phyloP scores from a whole-genome alignment of 1,140 invertebrate species.

The Sitobion miscanthi region DNA sequence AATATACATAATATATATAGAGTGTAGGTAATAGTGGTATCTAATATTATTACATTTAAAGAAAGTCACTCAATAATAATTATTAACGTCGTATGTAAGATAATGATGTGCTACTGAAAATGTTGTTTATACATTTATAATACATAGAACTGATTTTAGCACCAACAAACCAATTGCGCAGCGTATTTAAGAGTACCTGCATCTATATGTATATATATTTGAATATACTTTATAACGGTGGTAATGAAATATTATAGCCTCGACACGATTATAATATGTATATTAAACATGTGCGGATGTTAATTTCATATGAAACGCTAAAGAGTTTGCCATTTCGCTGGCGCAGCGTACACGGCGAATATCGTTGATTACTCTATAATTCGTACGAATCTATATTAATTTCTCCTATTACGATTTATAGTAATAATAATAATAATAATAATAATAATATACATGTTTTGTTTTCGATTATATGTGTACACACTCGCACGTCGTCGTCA shows the following conservation, averaged over 20 bases:
- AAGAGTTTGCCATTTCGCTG: background rate
- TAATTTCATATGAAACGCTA: background rate
- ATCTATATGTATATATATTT: background rate
- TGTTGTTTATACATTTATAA: background rate
- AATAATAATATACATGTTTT: conserved; percentile 30
- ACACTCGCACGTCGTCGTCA: background rate
- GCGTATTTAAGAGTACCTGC: too few relatives aligned
- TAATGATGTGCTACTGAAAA: background rate
- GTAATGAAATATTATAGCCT: conserved; percentile 22
- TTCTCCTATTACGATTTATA: conserved; percentile 49
- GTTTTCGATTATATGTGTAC: conserved; percentile 30
- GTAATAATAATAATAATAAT: conserved; percentile 44
- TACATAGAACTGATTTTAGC: background rate
- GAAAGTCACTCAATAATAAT: conserved; percentile 13
- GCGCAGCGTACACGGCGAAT: background rate
- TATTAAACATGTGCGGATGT: background rate
- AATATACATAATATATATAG: background rate
- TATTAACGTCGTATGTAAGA: background rate
- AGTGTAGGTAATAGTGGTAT: background rate
- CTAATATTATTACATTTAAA: conserved; percentile 12
- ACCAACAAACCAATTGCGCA: background rate
- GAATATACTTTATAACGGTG: background rate
- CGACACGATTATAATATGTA: background rate
- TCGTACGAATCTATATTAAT: conserved; percentile 21
- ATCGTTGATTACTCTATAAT: conserved; percentile 25